Conservation (phyloP, 2,797 vertebrate species). For the Australoheros facetus region DNA sequence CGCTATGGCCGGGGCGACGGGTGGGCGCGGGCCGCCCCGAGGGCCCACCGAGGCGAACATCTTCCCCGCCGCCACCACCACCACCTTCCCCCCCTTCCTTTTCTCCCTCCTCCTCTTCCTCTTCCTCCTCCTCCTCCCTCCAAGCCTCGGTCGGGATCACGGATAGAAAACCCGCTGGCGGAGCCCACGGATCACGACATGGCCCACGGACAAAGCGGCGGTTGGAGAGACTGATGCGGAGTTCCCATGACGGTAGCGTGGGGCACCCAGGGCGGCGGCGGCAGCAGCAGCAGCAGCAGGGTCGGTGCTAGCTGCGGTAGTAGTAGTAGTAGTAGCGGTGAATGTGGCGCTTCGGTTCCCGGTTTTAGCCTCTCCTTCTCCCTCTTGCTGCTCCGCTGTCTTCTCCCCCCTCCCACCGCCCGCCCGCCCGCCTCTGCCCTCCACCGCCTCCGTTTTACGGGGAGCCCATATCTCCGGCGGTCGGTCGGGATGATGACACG, state of each 20-base stretch:
- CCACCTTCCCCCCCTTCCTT: conserved; percentile 57
- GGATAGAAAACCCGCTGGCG: conserved; percentile 81
- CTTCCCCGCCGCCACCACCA: conserved; percentile 72
- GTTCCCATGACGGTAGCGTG: conserved; percentile 85
- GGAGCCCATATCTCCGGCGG: conserved; percentile 84
- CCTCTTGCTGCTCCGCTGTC: conserved; percentile 68
- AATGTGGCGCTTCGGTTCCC: conserved; percentile 80
- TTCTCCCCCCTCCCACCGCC: conserved; percentile 75
- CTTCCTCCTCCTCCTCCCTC: conserved; percentile 53
- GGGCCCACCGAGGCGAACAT: conserved; percentile 96
- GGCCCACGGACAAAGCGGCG: conserved; percentile 79
- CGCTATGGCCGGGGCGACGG: conserved; percentile 91
- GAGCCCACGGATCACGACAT: conserved; percentile 85
- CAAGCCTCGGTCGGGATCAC: conserved; percentile 82
- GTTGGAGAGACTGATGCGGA: conserved; percentile 77
- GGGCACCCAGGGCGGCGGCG: conserved; percentile 78
- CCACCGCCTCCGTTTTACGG: conserved; percentile 79
- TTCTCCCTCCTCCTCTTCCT: conserved; percentile 55
- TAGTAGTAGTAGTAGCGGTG: conserved; percentile 42
- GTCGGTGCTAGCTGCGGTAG: conserved; percentile 40
- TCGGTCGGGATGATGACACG: conserved; percentile 63
- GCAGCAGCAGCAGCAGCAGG: conserved; percentile 30
- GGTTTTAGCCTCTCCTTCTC: conserved; percentile 63
- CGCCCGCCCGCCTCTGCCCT: conserved; percentile 77
- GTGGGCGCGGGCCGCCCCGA: conserved; percentile 92